Evolutionary conservation across 2,888 invertebrate species (phyloP).

Genomic region (Microctonus aethiopoides): DNA sequence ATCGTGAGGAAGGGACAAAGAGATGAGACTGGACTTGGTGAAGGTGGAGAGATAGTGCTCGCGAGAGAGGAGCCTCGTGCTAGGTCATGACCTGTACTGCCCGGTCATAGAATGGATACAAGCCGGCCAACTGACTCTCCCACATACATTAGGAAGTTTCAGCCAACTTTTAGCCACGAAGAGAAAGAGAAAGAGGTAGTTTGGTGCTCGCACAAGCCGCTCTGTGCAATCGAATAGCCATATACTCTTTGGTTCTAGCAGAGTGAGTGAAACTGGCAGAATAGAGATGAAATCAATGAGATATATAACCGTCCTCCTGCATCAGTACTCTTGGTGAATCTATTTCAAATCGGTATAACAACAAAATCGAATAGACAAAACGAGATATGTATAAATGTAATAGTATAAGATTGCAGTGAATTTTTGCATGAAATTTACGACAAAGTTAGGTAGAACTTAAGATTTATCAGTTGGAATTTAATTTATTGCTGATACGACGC

Average conservation of each 20-base stretch:
- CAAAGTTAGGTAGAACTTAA: too few species aligned
- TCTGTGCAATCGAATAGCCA: slow-evolving; percentile 50
- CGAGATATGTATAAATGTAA: slow-evolving; percentile 23
- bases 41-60: slow-evolving; percentile 39
- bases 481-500: too few species aligned
- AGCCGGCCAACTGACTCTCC: slow-evolving; percentile 55
- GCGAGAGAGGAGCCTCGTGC: slow-evolving; percentile 36
- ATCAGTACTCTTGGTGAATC: slow-evolving; percentile 1
- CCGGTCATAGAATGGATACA: slow-evolving; percentile 55
- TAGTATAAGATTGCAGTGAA: background rate
- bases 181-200: slow-evolving; percentile 8
- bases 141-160: slow-evolving; percentile 62
- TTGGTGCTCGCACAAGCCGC: slow-evolving; percentile 15
- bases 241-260: slow-evolving; percentile 25
- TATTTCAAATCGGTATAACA: slow-evolving; percentile 28
- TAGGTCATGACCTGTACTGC: slow-evolving; percentile 57
- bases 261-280: background rate
- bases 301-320: background rate
- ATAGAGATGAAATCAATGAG: background rate
- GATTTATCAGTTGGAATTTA: too few species aligned
- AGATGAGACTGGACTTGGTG: slow-evolving; percentile 22
- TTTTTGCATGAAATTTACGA: too few species aligned
- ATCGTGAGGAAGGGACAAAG: slow-evolving; percentile 21
- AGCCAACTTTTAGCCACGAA: slow-evolving; percentile 53
- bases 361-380: slow-evolving; percentile 32